Evolutionary conservation across 2,797 vertebrate genomes (phyloP).

Genomic region (Brotogeris chrysoptera): DNA sequence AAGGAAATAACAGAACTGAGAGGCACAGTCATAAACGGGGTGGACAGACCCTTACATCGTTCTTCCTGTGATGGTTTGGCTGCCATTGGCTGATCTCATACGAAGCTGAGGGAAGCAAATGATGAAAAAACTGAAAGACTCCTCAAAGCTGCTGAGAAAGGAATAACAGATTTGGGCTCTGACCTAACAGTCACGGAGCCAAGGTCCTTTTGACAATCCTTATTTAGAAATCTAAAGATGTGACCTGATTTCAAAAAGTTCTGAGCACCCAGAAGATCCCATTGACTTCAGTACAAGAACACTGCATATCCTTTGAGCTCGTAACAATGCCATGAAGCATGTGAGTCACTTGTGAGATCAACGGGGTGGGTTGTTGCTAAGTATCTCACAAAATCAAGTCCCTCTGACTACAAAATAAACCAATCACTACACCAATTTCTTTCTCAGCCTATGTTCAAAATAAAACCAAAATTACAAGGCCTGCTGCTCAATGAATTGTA

Average conservation of each 20-base stretch:
- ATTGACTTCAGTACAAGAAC: background rate
- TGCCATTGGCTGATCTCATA: background rate
- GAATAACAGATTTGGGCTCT: background rate
- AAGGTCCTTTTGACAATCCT: slow-evolving; percentile 38
- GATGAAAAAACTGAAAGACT: background rate
- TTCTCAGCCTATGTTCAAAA: background rate
- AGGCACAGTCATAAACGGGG: background rate
- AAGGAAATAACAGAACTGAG: background rate
- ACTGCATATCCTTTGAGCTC: background rate
- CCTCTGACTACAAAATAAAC: slow-evolving; percentile 40
- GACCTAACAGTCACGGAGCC: background rate
- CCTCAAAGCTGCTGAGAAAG: slow-evolving; percentile 31
- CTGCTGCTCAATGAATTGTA: background rate
- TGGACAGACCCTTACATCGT: background rate
- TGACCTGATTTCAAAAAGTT: slow-evolving; percentile 42
- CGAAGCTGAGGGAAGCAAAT: background rate
- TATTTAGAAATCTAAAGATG: slow-evolving; percentile 43
- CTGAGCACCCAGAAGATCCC: background rate
- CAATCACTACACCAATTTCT: background rate
- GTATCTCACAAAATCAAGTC: background rate
- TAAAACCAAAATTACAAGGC: background rate
- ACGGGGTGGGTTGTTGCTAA: background rate
- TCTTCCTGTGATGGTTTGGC: background rate
- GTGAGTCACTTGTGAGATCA: background rate
- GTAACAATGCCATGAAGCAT: background rate